A percentile compares a stretch with the other conserved stretches of the same genome.
Evolutionary conservation across 2,888 invertebrate genomes (phyloP).

Genomic region (Thymelicus sylvestris): DNA sequence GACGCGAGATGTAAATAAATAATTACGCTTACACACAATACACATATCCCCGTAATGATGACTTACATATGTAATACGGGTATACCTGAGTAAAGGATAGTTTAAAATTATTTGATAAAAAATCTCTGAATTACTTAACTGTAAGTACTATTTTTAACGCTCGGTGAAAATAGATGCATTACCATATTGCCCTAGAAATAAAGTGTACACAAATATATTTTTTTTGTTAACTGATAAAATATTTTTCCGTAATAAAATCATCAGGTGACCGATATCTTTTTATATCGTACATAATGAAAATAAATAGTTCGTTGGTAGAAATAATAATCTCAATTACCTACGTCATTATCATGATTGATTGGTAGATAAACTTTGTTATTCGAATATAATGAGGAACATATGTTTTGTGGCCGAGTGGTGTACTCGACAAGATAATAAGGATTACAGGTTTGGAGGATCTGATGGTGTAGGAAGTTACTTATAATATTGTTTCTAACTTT

Average conservation of each 20-base stretch:
- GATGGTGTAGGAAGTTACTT: not conserved
- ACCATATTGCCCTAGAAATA: too few species aligned
- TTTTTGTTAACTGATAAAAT: too few species aligned
- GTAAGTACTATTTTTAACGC: too few species aligned
- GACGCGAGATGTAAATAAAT: too few species aligned
- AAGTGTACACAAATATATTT: too few species aligned
- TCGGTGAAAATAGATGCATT: too few species aligned
- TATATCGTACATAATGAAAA: not conserved
- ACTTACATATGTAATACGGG: too few species aligned
- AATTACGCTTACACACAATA: too few species aligned
- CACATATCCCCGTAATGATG: too few species aligned
- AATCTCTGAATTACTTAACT: too few species aligned
- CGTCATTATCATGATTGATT: conserved; percentile 9
- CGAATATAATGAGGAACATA: not conserved
- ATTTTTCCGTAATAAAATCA: not conserved
- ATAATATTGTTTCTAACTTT: not conserved
- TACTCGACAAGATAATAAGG: not conserved
- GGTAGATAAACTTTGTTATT: not conserved
- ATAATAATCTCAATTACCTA: not conserved
- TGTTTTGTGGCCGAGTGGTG: not conserved
- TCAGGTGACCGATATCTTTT: not conserved
- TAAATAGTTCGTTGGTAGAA: not conserved
- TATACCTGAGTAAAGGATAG: too few species aligned
- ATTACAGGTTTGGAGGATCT: not conserved
- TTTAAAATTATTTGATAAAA: too few species aligned